Evolutionary conservation across 2,797 vertebrate genomes (phyloP), one percentile per base, ranked within the genome.

Genomic region (Sebastes ruberrimus): DNA sequence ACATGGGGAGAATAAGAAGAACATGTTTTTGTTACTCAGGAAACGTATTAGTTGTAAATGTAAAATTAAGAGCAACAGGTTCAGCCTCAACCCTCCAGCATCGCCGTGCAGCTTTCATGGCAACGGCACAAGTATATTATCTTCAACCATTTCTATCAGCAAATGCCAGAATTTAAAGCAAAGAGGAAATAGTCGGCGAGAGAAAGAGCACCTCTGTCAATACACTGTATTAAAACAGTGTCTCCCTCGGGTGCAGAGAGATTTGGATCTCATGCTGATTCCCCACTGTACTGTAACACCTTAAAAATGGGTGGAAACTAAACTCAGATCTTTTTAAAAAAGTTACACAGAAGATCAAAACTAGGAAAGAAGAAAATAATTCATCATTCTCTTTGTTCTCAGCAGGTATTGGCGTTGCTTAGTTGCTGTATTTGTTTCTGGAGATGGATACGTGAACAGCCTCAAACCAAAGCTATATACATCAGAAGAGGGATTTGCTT

Each of bases 331-430:
- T 64, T 59, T 13, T 22, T 1, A 81, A 14, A 55, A 4, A 55
- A 70, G 28, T 63, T 46, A 27, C 30, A 57, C 10, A 65, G 23
- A 55, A 69, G 62, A 46, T 64, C 52, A 69, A 71, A 73, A 81
- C 60, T 16, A 42, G 25, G 28, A 56, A 28, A 61, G 65, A 23
- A 22, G 42, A 65, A 70, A 66, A 80, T n/a, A 13, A 67, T 53
- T 73, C 6, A 1, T 7, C 38, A 6, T 77, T 79, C 70, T 71
- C 27, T 85, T 84, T 85, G 71, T 75, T 79, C 80, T 53, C 66
- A 72, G 60, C 63, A 61, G 81, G 61, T 35, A 2, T 35, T 42
- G 69, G 46, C 18, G 63, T 52, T 59, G 55, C 23, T 74, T 69
- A 65, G 61, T 23, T n/a, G 59, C 33, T 1, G 6, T 33, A 23